phyloP scores from a whole-genome alignment of 2,888 invertebrate genomes.

The Heliconius hortense region DNA sequence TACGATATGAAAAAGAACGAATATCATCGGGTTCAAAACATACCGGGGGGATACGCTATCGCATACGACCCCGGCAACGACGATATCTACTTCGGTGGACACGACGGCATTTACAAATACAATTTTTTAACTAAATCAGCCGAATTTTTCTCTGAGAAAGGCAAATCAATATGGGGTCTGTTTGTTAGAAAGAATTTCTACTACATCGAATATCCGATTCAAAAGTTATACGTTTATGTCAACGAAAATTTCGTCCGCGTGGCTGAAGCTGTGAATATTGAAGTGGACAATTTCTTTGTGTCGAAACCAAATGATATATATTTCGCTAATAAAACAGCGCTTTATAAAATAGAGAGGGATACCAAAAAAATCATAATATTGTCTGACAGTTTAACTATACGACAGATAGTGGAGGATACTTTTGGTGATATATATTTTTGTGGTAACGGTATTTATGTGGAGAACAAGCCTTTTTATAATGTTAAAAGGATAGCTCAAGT shows the following conservation, averaged over 20 bases:
- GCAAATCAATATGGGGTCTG: conserved; percentile 67
- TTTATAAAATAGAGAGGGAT: conserved; percentile 63
- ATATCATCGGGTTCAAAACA: conserved; percentile 54
- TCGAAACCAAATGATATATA: conserved; percentile 61
- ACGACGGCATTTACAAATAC: conserved; percentile 72
- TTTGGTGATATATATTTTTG: conserved; percentile 68
- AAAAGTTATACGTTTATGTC: conserved; percentile 61
- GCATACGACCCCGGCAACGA: conserved; percentile 68
- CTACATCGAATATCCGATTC: conserved; percentile 69
- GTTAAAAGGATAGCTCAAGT: conserved; percentile 57
- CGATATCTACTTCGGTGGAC: conserved; percentile 71
- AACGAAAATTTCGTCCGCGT: conserved; percentile 60
- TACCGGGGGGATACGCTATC: conserved; percentile 68
- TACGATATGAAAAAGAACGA: conserved; percentile 56
- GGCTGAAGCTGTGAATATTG: conserved; percentile 58
- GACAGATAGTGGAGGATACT: conserved; percentile 66
- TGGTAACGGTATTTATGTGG: conserved; percentile 63
- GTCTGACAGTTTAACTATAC: conserved; percentile 55
- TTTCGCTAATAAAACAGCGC: conserved; percentile 66
- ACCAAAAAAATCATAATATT: conserved; percentile 50
- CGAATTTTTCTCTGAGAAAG: conserved; percentile 66
- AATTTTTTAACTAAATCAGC: conserved; percentile 63
- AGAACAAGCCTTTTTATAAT: conserved; percentile 61
- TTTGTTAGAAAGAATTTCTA: conserved; percentile 66
- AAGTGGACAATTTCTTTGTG: conserved; percentile 65